phyloP scores from a whole-genome alignment of 2,888 invertebrate species.

The Acrocyrtus sp. region DNA sequence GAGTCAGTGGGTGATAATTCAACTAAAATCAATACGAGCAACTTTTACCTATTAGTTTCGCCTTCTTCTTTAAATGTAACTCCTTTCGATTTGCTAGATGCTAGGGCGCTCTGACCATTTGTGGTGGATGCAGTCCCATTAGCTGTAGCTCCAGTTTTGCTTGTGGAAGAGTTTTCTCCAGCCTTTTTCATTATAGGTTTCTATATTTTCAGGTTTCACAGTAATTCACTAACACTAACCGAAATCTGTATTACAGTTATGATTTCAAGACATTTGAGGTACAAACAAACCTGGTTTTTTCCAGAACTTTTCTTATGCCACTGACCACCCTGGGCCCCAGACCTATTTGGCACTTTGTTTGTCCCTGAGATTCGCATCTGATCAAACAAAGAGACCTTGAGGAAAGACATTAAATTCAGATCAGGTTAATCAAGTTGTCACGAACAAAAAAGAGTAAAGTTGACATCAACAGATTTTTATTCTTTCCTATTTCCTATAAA shows the following conservation, averaged over 20 bases:
- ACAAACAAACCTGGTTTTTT: constrained; percentile 50
- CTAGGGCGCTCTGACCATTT: constrained; percentile 38
- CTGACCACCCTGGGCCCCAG: constrained; percentile 39
- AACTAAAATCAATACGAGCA: neutral
- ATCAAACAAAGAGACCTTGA: constrained; percentile 55
- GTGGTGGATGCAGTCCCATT: constrained; percentile 29
- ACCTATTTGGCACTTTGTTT: constrained; percentile 54
- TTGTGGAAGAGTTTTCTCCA: constrained; percentile 25
- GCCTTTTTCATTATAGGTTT: constrained; percentile 54
- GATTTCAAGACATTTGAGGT: too few relatives aligned
- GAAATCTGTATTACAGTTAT: too few relatives aligned
- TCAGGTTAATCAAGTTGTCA: too few relatives aligned
- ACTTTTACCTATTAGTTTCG: constrained; percentile 14
- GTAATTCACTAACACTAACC: too few relatives aligned
- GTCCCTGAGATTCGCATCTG: constrained; percentile 60
- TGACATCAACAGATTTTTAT: neutral
- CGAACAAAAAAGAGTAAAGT: neutral
- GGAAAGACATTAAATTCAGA: constrained; percentile 1
- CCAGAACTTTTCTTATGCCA: constrained; percentile 48
- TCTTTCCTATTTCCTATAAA: neutral
- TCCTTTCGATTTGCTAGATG: constrained; percentile 50
- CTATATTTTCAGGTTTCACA: too few relatives aligned
- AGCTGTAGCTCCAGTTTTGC: constrained; percentile 34
- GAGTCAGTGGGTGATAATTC: too few relatives aligned
- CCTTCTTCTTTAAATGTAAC: constrained; percentile 55